Percentiles rank a stretch among this genome's conserved stretches.
Conservation (phyloP, 2,797 vertebrate species). For the Percopsis omiscomaycus region DNA sequence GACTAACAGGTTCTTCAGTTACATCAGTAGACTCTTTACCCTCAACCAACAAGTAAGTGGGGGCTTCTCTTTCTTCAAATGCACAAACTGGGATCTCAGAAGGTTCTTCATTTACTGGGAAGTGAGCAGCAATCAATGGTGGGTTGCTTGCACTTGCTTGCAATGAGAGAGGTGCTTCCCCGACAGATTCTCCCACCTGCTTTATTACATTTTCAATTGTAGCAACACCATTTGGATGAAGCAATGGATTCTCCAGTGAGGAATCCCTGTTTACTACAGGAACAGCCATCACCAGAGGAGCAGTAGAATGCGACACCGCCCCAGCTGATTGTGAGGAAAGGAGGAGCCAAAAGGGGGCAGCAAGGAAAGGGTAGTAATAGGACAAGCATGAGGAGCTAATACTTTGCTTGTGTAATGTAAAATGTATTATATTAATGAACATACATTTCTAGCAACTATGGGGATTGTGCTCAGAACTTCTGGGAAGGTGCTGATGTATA, state of each 20-base stretch:
- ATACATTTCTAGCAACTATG: slow-evolving; percentile 8
- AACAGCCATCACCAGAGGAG: slow-evolving; percentile 53
- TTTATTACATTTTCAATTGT: slow-evolving; percentile 28
- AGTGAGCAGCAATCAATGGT: slow-evolving; percentile 18
- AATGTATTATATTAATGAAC: not conserved
- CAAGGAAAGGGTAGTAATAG: slow-evolving; percentile 47
- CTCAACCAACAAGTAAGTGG: slow-evolving; percentile 1
- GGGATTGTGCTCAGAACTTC: slow-evolving; percentile 46
- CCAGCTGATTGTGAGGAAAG: slow-evolving; percentile 48
- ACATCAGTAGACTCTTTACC: slow-evolving; percentile 17
- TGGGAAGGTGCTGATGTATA: slow-evolving; percentile 18
- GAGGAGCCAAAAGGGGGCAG: slow-evolving; percentile 44
- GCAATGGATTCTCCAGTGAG: slow-evolving; percentile 49
- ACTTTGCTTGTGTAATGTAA: not conserved
- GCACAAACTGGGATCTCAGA: slow-evolving; percentile 10
- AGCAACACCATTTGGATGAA: slow-evolving; percentile 48
- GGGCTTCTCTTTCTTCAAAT: slow-evolving; percentile 15
- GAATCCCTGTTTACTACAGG: slow-evolving; percentile 51
- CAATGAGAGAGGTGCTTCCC: slow-evolving; percentile 15
- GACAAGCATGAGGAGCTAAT: slow-evolving; percentile 37
- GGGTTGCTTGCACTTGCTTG: slow-evolving; percentile 25
- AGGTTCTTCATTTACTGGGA: slow-evolving; percentile 31
- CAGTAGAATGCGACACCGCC: slow-evolving; percentile 52
- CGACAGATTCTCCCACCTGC: slow-evolving; percentile 24
- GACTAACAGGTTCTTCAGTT: slow-evolving; percentile 18